A percentile compares a stretch with the other conserved stretches of the same genome.
phyloP scores from a whole-genome alignment of 92 coral and sea anemone species.

The Epizoanthus stellaris region DNA sequence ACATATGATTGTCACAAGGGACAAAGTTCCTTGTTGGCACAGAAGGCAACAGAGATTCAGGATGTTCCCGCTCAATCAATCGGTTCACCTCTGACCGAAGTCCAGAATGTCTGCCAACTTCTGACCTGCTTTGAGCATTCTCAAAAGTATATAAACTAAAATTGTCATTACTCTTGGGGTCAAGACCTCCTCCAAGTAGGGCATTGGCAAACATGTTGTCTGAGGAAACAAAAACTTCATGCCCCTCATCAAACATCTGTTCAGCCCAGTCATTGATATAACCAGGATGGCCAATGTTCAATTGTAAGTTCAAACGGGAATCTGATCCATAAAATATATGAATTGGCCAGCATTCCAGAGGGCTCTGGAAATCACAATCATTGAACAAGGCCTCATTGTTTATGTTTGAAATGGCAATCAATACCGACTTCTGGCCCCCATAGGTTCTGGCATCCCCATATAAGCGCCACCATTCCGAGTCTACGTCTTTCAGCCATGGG shows the following conservation, averaged over 20 bases:
- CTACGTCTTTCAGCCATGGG: constrained; percentile 59
- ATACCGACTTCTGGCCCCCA: constrained; percentile 63
- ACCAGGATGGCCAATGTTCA: constrained; percentile 47
- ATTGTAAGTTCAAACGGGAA: constrained; percentile 55
- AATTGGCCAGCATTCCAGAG: constrained; percentile 66
- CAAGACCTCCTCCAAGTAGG: too few relatives aligned
- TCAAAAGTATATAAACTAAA: background rate
- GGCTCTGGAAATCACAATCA: constrained; percentile 59
- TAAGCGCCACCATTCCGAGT: constrained; percentile 63
- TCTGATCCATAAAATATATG: constrained; percentile 63
- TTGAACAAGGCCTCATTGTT: constrained; percentile 59
- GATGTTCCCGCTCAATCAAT: background rate
- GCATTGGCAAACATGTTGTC: too few relatives aligned
- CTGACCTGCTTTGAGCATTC: too few relatives aligned
- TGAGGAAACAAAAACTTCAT: background rate
- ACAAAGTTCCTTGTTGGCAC: constrained; percentile 35
- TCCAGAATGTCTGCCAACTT: too few relatives aligned
- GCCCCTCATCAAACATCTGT: constrained; percentile 31
- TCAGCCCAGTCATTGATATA: constrained; percentile 39
- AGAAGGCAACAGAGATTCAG: too few relatives aligned
- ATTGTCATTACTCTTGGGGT: too few relatives aligned
- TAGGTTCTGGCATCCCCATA: constrained; percentile 65
- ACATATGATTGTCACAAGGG: constrained; percentile 32
- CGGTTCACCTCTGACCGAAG: too few relatives aligned
- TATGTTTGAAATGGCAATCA: constrained; percentile 50